These are phyloP conservation scores for Pangasius macronema DNA, from an alignment of 2,797 vertebrate species.

Conservation along the genomic window DNA sequence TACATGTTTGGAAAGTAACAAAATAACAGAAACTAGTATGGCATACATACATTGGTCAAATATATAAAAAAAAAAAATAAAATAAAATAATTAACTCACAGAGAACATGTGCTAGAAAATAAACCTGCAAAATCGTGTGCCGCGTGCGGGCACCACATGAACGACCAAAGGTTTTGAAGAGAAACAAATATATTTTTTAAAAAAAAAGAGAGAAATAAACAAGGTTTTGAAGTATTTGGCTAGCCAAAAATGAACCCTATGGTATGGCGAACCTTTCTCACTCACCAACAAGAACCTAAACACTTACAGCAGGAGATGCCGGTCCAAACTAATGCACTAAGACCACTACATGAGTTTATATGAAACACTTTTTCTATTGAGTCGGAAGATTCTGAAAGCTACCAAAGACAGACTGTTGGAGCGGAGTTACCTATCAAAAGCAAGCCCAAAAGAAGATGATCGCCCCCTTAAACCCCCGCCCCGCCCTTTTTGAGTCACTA, in stretches of 20 bases:
- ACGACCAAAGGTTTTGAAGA: slow-evolving; percentile 69
- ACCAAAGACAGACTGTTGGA: slow-evolving; percentile 80
- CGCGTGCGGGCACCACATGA: slow-evolving; percentile 72
- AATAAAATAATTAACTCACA: slow-evolving; percentile 73
- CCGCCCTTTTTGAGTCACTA: slow-evolving; percentile 59
- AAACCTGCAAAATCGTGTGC: slow-evolving; percentile 77
- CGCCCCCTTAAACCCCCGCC: slow-evolving; percentile 57
- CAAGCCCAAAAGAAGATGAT: slow-evolving; percentile 61
- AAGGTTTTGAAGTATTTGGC: slow-evolving; percentile 67
- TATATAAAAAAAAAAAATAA: slow-evolving; percentile 43
- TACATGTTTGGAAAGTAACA: slow-evolving; percentile 83
- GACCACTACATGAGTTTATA: slow-evolving; percentile 79
- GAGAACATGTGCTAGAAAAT: slow-evolving; percentile 79
- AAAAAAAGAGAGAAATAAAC: background rate
- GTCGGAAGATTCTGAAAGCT: slow-evolving; percentile 80
- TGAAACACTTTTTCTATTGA: slow-evolving; percentile 78
- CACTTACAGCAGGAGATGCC: slow-evolving; percentile 74
- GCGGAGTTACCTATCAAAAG: slow-evolving; percentile 71
- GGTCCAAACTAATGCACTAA: slow-evolving; percentile 82
- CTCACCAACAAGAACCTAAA: slow-evolving; percentile 78
- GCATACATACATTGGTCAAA: slow-evolving; percentile 83
- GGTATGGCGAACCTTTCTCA: slow-evolving; percentile 69
- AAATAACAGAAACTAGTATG: slow-evolving; percentile 82
- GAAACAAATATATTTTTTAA: too few species aligned
- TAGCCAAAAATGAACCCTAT: slow-evolving; percentile 63